Base-by-base conservation (phyloP, 1,140 invertebrate genomes). In the Orius insidiosus region DNA sequence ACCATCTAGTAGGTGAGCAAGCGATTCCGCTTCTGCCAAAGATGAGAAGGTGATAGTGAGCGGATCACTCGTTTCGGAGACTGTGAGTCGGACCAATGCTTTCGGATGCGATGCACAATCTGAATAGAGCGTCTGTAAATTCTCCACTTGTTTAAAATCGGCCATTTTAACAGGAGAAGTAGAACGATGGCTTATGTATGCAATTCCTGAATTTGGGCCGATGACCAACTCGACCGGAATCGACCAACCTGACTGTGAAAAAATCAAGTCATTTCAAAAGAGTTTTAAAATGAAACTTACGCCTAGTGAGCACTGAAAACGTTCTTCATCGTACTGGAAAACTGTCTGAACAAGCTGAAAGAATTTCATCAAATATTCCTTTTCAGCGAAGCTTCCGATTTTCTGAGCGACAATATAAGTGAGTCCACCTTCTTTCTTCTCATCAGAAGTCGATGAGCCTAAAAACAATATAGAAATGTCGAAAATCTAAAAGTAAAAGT, bases 1-100 rank as follows among this genome's bases (percentile, higher is more conserved):
- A 1, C 93, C 93, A 62, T 98, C 93, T 40, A 98, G 85, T 34
- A 98, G 71, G 68, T 96, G 89, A 1, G 93, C 93, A 56, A 98
- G 76, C 58, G 85, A 93, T 59, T 97, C 90, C n/a, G 90, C 89
- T 50, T 68, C 57, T 54, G 78, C 74, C 9, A 87, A 61, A 57
- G 75, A 84, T 18, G 84, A 75, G 61, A 89, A 94, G 15, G 87
- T 93, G 37, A 98, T 86, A 15, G 82, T 85, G 33, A 97, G 68
- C 42, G 85, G n/a, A n/a, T 90, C 86, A 7, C 78, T 68, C 3
- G 80, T 78, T 33, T 84, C 85, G 8, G 80, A 76, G 1, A 93
- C 80, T 54, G 80, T 70, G 36, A 94, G 64, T 61, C 85, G 80
- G 7, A 93, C 66, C 52, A 85, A 76, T 1, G 81, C 80, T 57